Evolutionary conservation across 1,140 invertebrate species (phyloP).

Genomic region (Frieseomelitta varia): DNA sequence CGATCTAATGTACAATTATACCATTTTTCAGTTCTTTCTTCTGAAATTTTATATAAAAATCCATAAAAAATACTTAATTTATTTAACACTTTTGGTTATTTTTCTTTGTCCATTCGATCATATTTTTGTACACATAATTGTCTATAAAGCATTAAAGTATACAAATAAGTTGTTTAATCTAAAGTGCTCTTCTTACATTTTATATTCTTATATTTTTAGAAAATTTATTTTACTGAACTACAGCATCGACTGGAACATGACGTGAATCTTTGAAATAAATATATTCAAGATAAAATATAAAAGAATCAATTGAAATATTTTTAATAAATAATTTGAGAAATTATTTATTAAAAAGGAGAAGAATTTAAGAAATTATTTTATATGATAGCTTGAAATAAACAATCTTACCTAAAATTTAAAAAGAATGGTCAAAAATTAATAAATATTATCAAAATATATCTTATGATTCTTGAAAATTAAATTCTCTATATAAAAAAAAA

Average conservation of each 20-base stretch:
- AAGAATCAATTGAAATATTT: background rate
- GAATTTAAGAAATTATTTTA: background rate
- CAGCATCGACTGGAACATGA: background rate
- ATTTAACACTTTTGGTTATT: background rate
- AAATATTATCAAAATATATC: background rate
- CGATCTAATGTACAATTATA: too few relatives aligned
- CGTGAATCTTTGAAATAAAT: background rate
- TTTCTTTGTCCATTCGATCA: background rate
- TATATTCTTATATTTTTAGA: too few relatives aligned
- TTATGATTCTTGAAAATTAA: background rate
- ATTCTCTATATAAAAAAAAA: background rate
- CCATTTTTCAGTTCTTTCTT: background rate
- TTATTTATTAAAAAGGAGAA: background rate
- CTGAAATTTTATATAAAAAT: background rate
- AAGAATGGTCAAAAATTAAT: background rate
- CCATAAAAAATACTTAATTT: slow-evolving; percentile 13
- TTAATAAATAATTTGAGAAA: background rate
- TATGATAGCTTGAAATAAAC: background rate
- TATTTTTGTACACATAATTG: background rate
- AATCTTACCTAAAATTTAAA: background rate
- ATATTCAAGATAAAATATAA: background rate
- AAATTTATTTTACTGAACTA: background rate
- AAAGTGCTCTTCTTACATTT: too few relatives aligned
- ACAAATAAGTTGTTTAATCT: background rate
- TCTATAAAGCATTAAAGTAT: background rate